Conservation (phyloP, 2,888 invertebrate genomes). For the Caenorhabditis sp. region DNA sequence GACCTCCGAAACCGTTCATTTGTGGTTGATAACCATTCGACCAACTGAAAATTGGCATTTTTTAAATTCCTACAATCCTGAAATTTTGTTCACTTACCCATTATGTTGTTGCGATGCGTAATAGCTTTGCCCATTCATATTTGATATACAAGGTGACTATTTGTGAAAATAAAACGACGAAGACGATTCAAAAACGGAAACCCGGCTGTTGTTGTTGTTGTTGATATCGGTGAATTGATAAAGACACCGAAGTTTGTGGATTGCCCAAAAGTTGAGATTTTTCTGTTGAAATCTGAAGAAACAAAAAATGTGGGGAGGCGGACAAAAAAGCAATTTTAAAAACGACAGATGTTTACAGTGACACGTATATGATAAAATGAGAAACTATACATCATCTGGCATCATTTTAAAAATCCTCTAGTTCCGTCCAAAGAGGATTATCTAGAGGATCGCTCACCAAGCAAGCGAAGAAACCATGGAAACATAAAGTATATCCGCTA, state of each 20-base stretch:
- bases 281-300: neutral
- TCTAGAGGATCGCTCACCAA: no score
- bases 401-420: no score
- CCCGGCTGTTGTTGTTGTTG: conserved; percentile 22
- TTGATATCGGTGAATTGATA: conserved; percentile 21
- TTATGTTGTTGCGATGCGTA: conserved; percentile 13
- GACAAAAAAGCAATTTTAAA: neutral
- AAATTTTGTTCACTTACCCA: conserved; percentile 4
- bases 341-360: neutral
- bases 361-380: no score
- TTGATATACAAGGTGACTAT: neutral
- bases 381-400: no score
- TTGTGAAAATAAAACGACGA: neutral
- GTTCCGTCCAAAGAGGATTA: no score
- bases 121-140: conserved; percentile 25
- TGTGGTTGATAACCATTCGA: neutral
- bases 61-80: neutral
- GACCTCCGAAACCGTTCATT: neutral
- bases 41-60: neutral
- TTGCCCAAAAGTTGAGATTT: conserved; percentile 37
- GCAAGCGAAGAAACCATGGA: no score
- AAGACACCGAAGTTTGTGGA: conserved; percentile 35
- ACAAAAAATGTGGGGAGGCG: neutral
- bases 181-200: conserved; percentile 38
- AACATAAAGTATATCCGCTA: no score